Base-by-base conservation (phyloP, 2,888 invertebrate species). In the Chaitophorus viminalis region DNA sequence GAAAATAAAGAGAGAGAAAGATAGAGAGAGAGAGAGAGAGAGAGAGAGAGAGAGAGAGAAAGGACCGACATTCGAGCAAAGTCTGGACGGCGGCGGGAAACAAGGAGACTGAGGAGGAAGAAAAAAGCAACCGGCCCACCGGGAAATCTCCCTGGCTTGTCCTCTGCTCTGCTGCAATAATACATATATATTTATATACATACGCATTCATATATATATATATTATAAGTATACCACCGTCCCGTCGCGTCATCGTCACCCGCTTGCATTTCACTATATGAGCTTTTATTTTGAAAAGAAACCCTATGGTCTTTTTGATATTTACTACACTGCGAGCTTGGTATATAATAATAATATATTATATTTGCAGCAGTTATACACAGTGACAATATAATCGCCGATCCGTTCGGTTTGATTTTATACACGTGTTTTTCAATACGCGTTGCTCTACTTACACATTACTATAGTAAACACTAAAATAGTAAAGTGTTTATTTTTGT, bases 121-220 rank as follows among this genome's bases (percentile, higher is more conserved):
- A 25, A 74, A 72, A 74, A 75, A 60, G 25, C 65, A 75, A 83
- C 83, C 83, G 75, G 60, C 83, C 83, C 75, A 60, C 83, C 82
- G 60, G 82, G 74, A 74, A 83, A 74, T 83, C 82, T 75, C 54
- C 39, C 74, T 29, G n/a, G 39, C 21, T 75, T 74, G 74, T 9
- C 33, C 8, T 60, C 60, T 9, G 21, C 60, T 21, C 18, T 54
- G 54, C 54, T 54, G 14, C 52, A 52, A 36, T 36, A 36, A 36
- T 36, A 36, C 36, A 36, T 36, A 36, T n/a, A n/a, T n/a, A n/a
- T n/a, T n/a, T n/a, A n/a, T n/a, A n/a, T n/a, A n/a, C n/a, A n/a
- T n/a, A n/a, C n/a, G n/a, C 14, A 46, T 46, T 14, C 14, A 46
- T 46, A 46, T 11, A 46, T 46, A 46, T 46, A 14, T 46, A 46